phyloP scores from a whole-genome alignment of 2,888 invertebrate genomes.

The Pyralis farinalis region DNA sequence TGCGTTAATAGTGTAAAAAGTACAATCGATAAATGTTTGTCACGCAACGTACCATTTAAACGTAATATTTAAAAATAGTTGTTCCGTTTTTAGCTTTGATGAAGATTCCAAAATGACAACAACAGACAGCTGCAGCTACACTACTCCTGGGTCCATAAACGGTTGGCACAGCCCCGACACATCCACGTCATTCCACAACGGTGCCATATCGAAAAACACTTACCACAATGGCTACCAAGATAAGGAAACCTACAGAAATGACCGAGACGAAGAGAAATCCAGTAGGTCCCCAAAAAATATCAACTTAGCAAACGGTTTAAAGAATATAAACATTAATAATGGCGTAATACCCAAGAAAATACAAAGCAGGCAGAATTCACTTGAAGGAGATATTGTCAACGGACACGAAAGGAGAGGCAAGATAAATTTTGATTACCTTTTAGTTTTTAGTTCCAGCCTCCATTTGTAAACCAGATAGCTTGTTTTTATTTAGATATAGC shows the following conservation, averaged over 20 bases:
- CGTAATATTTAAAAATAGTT: too few relatives aligned
- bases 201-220: constrained; percentile 67
- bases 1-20: too few relatives aligned
- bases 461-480: too few relatives aligned
- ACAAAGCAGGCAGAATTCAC: constrained; percentile 61
- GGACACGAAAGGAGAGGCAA: constrained; percentile 63
- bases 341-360: constrained; percentile 61
- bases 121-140: constrained; percentile 80
- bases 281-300: constrained; percentile 66
- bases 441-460: too few relatives aligned
- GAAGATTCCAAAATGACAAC: constrained; percentile 82
- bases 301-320: constrained; percentile 65
- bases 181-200: constrained; percentile 62
- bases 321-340: constrained; percentile 68
- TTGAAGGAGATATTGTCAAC: constrained; percentile 55
- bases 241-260: constrained; percentile 40
- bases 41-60: too few relatives aligned
- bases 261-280: constrained; percentile 46
- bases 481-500: too few relatives aligned
- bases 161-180: constrained; percentile 80
- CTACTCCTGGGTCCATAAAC: constrained; percentile 77
- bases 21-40: too few relatives aligned
- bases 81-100: constrained; percentile 71
- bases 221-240: constrained; percentile 67
- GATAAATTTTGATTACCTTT: constrained; percentile 1